Percentiles rank a stretch among this genome's conserved stretches.
phyloP scores from a whole-genome alignment of 1,140 invertebrate species.

The Scaptomyza graminum region DNA sequence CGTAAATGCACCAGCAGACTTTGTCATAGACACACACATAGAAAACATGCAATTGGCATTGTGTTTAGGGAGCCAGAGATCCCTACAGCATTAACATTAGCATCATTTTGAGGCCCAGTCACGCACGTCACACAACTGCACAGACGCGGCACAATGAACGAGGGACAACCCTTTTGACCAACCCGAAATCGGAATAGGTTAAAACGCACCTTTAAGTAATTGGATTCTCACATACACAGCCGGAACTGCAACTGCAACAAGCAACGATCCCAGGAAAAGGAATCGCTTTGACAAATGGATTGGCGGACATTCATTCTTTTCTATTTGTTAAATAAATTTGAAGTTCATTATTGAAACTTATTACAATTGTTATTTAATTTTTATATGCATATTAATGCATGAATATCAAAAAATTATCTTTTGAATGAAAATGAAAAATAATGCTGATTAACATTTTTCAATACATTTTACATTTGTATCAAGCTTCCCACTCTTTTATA shows the following conservation, averaged over 20 bases:
- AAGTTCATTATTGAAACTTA: too few relatives aligned
- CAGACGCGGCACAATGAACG: not conserved
- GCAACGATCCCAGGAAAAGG: not conserved
- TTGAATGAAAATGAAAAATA: too few relatives aligned
- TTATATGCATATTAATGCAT: too few relatives aligned
- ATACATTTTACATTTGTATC: too few relatives aligned
- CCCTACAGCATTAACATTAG: not conserved
- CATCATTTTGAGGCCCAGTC: slow-evolving; percentile 12
- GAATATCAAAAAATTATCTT: too few relatives aligned
- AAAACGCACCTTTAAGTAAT: slow-evolving; percentile 4
- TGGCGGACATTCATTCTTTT: too few relatives aligned
- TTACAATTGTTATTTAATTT: too few relatives aligned
- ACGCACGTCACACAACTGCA: slow-evolving; percentile 13
- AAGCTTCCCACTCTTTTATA: too few relatives aligned
- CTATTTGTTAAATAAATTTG: too few relatives aligned
- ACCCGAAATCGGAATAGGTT: not conserved
- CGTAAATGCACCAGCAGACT: slow-evolving; percentile 26
- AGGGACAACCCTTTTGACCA: slow-evolving; percentile 2
- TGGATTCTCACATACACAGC: not conserved
- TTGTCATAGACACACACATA: slow-evolving; percentile 24
- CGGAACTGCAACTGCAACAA: not conserved
- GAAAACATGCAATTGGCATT: slow-evolving; percentile 16
- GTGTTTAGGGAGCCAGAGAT: not conserved
- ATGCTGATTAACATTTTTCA: too few relatives aligned
- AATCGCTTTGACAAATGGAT: too few relatives aligned